Conservation (phyloP, 2,797 vertebrate species). For the Pantherophis vulpinus region DNA sequence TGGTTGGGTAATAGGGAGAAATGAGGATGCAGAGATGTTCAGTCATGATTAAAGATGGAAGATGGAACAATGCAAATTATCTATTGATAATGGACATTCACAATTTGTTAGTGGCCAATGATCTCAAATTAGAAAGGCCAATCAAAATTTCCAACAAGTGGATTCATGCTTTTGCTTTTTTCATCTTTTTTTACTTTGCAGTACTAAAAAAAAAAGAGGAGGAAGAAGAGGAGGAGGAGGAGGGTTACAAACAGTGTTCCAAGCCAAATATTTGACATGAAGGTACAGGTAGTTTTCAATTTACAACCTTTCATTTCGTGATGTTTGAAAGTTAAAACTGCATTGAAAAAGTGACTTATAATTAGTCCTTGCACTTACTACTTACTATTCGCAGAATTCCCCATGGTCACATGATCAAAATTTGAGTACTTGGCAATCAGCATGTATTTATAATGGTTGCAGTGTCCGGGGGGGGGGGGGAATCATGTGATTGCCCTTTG, state of each 20-base stretch:
- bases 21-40: background rate
- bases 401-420: background rate
- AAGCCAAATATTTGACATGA: rapidly evolving
- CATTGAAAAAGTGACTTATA: background rate
- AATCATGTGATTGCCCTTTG: background rate
- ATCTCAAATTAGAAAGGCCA: background rate
- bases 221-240: background rate
- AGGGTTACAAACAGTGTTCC: background rate
- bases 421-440: background rate
- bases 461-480: background rate
- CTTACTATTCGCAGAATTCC: background rate
- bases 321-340: background rate
- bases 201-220: background rate
- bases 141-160: background rate
- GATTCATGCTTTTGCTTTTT: background rate
- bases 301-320: background rate
- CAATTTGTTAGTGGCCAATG: background rate
- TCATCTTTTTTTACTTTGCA: background rate
- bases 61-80: background rate
- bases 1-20: background rate
- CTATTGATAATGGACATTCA: background rate
- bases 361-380: background rate
- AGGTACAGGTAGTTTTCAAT: background rate
- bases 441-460: background rate
- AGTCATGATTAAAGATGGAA: background rate